Percentiles rank a stretch among this genome's conserved stretches.
These are phyloP conservation scores for Tachystola acroxantha DNA, from an alignment of 2,888 invertebrate species.

Conservation along the genomic window DNA sequence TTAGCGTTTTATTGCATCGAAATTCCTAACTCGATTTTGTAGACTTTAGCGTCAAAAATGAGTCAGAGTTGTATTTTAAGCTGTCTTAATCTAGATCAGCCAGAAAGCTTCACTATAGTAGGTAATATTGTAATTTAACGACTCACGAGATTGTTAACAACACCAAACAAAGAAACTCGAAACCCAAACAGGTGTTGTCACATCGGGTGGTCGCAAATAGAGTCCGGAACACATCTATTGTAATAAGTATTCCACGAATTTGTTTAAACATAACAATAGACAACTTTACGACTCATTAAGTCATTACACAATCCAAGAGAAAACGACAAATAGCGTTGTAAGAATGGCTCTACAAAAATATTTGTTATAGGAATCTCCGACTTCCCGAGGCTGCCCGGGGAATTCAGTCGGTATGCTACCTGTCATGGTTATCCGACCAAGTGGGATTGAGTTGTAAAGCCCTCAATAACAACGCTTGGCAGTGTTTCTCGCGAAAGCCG, in stretches of 20 bases:
- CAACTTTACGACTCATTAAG: constrained; percentile 10
- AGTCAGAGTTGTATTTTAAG: constrained; percentile 35
- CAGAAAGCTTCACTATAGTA: constrained; percentile 9
- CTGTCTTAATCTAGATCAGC: constrained; percentile 17
- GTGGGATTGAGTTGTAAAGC: constrained; percentile 26
- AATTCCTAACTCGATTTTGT: background rate
- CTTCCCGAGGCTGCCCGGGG: constrained; percentile 36
- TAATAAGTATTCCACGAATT: constrained; percentile 3
- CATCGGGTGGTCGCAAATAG: no score
- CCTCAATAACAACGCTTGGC: constrained; percentile 23
- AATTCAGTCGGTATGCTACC: constrained; percentile 40
- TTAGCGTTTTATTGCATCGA: background rate
- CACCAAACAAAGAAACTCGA: no score
- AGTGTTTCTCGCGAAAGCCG: constrained; percentile 20
- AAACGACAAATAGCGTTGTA: constrained; percentile 10
- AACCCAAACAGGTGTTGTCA: no score
- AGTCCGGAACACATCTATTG: no score
- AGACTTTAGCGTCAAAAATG: constrained; percentile 17
- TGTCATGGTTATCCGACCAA: constrained; percentile 34
- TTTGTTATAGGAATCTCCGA: constrained; percentile 43
- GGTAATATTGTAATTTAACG: no score
- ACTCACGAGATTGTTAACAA: no score
- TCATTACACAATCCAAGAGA: constrained; percentile 20
- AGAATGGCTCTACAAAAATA: constrained; percentile 43
- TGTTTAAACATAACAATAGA: constrained; percentile 11